Percentiles rank a stretch among this genome's conserved stretches.
These are phyloP conservation scores for Bufo gargarizans DNA, from an alignment of 2,113 vertebrate genomes.

Conservation along the genomic window DNA sequence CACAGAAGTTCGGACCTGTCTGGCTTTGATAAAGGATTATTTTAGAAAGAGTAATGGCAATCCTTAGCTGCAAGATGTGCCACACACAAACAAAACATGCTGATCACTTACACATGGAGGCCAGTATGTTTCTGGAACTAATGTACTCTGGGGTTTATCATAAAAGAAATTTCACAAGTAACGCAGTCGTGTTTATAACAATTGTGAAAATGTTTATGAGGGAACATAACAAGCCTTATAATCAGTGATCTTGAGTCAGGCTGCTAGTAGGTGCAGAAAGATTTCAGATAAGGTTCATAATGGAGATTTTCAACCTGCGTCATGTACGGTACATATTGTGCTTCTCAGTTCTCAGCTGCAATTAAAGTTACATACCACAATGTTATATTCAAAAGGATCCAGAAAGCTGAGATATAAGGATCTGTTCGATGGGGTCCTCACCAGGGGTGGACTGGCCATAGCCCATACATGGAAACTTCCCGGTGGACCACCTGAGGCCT, in stretches of 20 bases:
- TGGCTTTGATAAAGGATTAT: slow-evolving; percentile 66
- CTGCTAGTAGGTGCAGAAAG: not conserved
- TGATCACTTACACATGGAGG: slow-evolving; percentile 11
- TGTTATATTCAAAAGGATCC: not conserved
- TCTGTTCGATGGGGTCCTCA: not conserved
- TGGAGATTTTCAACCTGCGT: not conserved
- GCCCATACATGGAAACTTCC: no score
- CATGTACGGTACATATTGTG: not conserved
- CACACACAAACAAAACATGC: slow-evolving; percentile 10
- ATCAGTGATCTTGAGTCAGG: not conserved
- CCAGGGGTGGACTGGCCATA: no score
- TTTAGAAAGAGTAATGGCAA: slow-evolving; percentile 68
- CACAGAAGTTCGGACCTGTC: slow-evolving; percentile 73
- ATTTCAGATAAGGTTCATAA: not conserved
- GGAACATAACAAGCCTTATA: not conserved
- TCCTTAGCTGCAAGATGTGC: slow-evolving; percentile 5
- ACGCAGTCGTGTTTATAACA: not conserved
- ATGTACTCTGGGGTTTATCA: not conserved
- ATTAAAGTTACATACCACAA: not conserved
- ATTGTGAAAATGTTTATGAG: slow-evolving; percentile 18
- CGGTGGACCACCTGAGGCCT: no score
- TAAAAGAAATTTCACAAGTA: slow-evolving; percentile 9
- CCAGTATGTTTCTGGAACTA: not conserved
- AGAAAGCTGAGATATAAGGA: not conserved
- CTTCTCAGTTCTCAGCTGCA: not conserved